Conservation (phyloP, 1,140 invertebrate species). For the Trinorchestia longiramus region DNA sequence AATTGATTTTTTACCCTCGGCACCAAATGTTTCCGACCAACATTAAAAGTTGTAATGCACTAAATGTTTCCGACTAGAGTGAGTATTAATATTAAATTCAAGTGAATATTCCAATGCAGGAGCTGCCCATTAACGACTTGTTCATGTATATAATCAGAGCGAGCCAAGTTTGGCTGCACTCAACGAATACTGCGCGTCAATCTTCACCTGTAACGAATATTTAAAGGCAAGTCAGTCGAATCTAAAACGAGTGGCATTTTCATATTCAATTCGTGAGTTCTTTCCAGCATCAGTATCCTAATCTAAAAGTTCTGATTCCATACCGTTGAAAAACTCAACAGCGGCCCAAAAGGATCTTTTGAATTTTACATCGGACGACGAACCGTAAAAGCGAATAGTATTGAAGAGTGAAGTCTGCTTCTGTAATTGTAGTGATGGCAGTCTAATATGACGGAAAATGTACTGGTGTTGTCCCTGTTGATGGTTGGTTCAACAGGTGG, state of each 20-base stretch:
- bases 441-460: not conserved
- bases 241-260: slow-evolving; percentile 7
- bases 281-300: not conserved
- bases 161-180: not conserved
- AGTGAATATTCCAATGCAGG: not conserved
- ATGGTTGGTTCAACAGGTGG: not conserved
- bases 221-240: not conserved
- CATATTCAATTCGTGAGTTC: slow-evolving; percentile 7
- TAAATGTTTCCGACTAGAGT: too few relatives aligned
- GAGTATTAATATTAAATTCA: not conserved
- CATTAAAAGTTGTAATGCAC: too few relatives aligned
- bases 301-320: slow-evolving; percentile 31
- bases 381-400: not conserved
- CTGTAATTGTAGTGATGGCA: not conserved
- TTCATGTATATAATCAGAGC: not conserved
- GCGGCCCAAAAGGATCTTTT: not conserved
- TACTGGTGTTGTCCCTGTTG: not conserved
- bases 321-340: slow-evolving; percentile 11
- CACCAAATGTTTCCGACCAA: too few relatives aligned
- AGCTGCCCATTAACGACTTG: not conserved
- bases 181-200: not conserved
- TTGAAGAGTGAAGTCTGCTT: slow-evolving; percentile 17
- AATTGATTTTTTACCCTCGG: too few relatives aligned
- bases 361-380: not conserved
- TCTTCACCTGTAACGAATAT: not conserved